phyloP scores from a whole-genome alignment of 2,113 vertebrate genomes.

The Rynchops niger region DNA sequence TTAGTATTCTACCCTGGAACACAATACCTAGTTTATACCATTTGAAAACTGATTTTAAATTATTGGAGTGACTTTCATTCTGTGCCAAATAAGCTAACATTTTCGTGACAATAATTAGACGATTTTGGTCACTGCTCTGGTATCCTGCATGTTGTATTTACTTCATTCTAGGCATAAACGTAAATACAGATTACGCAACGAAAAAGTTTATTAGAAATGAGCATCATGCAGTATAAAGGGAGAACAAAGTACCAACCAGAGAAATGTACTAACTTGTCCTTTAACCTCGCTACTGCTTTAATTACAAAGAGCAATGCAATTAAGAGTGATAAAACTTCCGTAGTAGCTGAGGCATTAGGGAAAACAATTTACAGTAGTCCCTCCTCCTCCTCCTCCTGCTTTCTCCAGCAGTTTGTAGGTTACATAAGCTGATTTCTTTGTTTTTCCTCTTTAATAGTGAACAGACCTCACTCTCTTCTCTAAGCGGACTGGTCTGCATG shows the following conservation, averaged over 20 bases:
- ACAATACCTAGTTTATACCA: not conserved
- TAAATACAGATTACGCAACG: not conserved
- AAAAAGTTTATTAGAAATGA: not conserved
- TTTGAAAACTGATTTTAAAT: not conserved
- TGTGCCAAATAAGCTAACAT: not conserved
- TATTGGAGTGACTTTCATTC: not conserved
- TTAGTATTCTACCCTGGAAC: not conserved
- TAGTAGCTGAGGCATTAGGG: not conserved
- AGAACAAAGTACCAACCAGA: not conserved
- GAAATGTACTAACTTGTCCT: not conserved
- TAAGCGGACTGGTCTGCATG: not conserved
- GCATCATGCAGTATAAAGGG: not conserved
- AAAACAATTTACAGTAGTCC: slow-evolving; percentile 27
- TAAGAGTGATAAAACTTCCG: not conserved
- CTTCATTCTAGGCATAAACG: not conserved
- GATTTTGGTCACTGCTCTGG: not conserved
- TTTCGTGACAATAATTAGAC: not conserved
- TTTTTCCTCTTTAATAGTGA: slow-evolving; percentile 35
- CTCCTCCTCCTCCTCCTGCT: slow-evolving; percentile 17
- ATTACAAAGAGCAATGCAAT: not conserved
- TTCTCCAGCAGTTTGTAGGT: not conserved
- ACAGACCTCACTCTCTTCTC: not conserved
- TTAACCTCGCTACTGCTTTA: not conserved
- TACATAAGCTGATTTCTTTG: slow-evolving; percentile 64
- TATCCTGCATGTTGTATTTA: not conserved